These are phyloP conservation scores for Sarcophaga variegata DNA, from an alignment of 2,888 invertebrate genomes.

Conservation along the genomic window DNA sequence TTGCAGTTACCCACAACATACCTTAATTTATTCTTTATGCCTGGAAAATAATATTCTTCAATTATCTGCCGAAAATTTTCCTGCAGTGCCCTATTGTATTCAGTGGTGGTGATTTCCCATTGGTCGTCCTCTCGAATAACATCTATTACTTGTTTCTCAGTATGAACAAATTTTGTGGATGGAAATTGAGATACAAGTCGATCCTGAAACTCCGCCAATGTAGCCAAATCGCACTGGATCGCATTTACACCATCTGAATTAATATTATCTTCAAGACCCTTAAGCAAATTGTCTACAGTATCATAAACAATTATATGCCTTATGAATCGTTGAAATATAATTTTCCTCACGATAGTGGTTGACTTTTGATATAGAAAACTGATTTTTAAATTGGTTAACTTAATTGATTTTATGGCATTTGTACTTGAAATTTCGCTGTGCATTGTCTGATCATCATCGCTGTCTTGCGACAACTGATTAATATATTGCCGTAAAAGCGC, in stretches of 20 bases:
- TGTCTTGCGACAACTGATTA: conserved; percentile 37
- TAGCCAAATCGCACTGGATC: conserved; percentile 27
- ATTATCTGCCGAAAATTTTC: conserved; percentile 39
- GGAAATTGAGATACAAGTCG: conserved; percentile 16
- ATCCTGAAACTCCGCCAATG: conserved; percentile 45
- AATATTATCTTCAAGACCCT: conserved; percentile 13
- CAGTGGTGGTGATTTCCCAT: neutral
- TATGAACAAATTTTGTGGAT: conserved; percentile 14
- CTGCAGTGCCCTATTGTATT: conserved; percentile 27
- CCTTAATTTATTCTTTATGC: conserved; percentile 39
- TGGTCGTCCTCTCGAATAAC: neutral
- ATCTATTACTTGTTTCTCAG: conserved; percentile 1
- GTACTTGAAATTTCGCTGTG: conserved; percentile 24
- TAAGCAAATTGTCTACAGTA: conserved; percentile 17
- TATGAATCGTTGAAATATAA: conserved; percentile 39
- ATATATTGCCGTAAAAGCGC: conserved; percentile 35
- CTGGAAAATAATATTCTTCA: conserved; percentile 51
- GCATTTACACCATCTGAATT: conserved; percentile 48
- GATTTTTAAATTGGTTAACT: conserved; percentile 31
- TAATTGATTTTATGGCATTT: conserved; percentile 11
- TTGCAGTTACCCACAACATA: conserved; percentile 42
- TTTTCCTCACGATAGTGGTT: neutral
- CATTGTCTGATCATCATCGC: neutral
- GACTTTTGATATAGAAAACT: conserved; percentile 8
- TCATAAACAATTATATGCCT: conserved; percentile 31